Conservation (phyloP, 2,888 invertebrate species). For the Megamerina dolium region DNA sequence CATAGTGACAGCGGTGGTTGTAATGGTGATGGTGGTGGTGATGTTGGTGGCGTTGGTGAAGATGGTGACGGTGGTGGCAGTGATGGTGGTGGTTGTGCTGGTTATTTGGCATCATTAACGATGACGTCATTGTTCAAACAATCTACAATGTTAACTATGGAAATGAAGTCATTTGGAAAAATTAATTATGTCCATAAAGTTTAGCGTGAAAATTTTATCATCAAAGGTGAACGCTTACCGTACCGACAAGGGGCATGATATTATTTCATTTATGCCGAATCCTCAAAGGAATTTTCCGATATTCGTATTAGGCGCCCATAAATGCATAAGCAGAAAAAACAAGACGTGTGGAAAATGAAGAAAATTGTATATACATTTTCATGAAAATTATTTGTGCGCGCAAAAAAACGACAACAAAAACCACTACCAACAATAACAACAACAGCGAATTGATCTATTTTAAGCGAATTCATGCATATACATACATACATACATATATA, state of each 20-base stretch:
- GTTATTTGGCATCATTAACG: no score
- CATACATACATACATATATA: neutral
- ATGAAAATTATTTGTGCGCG: neutral
- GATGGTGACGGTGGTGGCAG: neutral
- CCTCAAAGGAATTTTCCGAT: slow-evolving; percentile 50
- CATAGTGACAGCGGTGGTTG: neutral
- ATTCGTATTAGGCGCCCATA: slow-evolving; percentile 40
- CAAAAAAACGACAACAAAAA: slow-evolving; percentile 11
- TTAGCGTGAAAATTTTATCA: slow-evolving; percentile 28
- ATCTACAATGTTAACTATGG: no score
- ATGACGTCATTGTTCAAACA: no score
- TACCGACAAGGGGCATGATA: no score
- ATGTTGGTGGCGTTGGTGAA: neutral
- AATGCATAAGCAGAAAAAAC: slow-evolving; percentile 19
- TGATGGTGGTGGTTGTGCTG: no score
- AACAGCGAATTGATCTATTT: no score
- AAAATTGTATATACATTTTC: no score
- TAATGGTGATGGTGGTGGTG: neutral
- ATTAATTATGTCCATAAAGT: slow-evolving; percentile 21
- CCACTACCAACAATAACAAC: slow-evolving; percentile 9
- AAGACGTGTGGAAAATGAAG: neutral
- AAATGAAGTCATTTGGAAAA: slow-evolving; percentile 29
- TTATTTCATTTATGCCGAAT: slow-evolving; percentile 35
- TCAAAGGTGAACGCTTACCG: slow-evolving; percentile 39
- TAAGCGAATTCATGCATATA: no score